Evolutionary conservation across 2,888 invertebrate genomes (phyloP), one percentile per base, ranked within the genome.

Genomic region (Hyles lineata): DNA sequence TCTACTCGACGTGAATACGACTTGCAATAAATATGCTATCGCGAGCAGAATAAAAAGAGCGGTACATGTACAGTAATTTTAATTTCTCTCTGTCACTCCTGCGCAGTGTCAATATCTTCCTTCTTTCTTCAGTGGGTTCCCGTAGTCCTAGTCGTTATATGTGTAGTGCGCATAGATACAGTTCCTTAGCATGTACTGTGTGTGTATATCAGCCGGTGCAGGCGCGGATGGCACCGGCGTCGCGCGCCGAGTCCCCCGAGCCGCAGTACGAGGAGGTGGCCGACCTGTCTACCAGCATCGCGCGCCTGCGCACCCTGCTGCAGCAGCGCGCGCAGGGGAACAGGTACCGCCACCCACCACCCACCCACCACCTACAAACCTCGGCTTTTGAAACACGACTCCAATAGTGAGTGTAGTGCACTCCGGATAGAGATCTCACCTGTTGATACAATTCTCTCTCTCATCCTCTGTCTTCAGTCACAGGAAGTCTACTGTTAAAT

Each of bases 191-290:
- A 9, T 5, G 5, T 29, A 5, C 4, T 29, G 43, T 11, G 43
- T 43, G 43, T 35, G 35, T 35, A 9, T 35, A 8, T 43, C 75
- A 88, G 87, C 83, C 83, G 4, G 82, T 83, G 76, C 75, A 59
- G 35, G 50, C 70, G 78, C 78, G 2, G 76, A 21, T 78, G 6
- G 74, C 76, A 0, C 74, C 78, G 62, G 72, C 77, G 3, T 75
- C 81, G 3, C 76, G 78, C 74, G 74, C 92, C 0, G 96, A 95
- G 78, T 96, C 96, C 2, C 96, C 96, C 0, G 96, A 96, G 83
- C 97, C 96, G 59, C 96, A 97, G 87, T 97, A 97, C 84, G 97
- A 97, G 85, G 97, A 97, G 82, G 95, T 96, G 0, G 96, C 96
- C 0, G 97, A 97, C 88, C 95, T 97, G 70, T 96, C 96, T 73